A percentile compares a stretch with the other conserved stretches of the same genome.
Evolutionary conservation across 2,888 invertebrate species (phyloP).

Genomic region (Ophraella communa): DNA sequence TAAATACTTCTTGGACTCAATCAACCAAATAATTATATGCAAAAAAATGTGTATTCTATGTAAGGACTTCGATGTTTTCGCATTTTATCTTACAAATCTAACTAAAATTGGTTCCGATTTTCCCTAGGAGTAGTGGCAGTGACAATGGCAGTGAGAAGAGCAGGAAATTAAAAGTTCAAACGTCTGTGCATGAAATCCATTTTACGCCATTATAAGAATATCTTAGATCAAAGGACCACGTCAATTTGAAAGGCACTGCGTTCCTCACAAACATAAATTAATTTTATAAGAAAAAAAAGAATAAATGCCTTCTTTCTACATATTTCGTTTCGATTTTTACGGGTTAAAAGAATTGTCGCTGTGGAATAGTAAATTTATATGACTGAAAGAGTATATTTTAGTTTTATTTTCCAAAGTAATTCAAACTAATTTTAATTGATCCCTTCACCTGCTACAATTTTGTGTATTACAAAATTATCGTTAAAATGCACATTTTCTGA

Average conservation of each 20-base stretch:
- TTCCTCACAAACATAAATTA: conserved; percentile 26
- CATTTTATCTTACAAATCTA: neutral
- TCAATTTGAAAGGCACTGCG: conserved; percentile 30
- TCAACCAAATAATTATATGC: too few relatives aligned
- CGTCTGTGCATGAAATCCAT: conserved; percentile 49
- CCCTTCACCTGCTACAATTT: too few relatives aligned
- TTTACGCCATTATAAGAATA: conserved; percentile 38
- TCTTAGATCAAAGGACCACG: conserved; percentile 42
- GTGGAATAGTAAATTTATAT: too few relatives aligned
- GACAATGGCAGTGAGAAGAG: conserved; percentile 45
- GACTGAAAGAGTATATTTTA: too few relatives aligned
- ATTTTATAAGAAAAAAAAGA: conserved; percentile 17
- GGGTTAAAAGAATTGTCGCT: neutral
- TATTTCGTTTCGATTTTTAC: neutral
- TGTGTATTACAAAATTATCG: too few relatives aligned
- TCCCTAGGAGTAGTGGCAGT: conserved; percentile 29
- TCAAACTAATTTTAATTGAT: too few relatives aligned
- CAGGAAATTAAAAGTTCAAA: conserved; percentile 56
- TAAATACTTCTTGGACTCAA: too few relatives aligned
- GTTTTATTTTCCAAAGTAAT: too few relatives aligned
- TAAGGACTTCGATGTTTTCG: neutral
- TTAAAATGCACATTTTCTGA: too few relatives aligned
- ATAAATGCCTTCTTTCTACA: neutral
- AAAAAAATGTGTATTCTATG: too few relatives aligned
- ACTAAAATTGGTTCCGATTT: neutral